Conservation (phyloP, 2,113 vertebrate species). For the Lethenteron camtschaticum region DNA sequence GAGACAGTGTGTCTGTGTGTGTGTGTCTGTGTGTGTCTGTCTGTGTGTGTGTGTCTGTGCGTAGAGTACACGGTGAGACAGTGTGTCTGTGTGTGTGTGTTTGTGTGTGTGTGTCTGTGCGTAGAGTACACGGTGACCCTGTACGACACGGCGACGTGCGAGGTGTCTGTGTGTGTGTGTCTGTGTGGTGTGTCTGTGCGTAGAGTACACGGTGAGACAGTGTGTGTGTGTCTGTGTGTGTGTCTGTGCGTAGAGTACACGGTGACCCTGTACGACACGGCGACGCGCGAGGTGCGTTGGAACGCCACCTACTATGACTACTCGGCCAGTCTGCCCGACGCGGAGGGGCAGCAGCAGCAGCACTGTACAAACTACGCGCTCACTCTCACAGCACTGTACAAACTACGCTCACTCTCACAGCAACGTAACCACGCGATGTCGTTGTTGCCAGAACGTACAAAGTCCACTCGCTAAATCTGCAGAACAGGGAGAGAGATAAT, state of each 20-base stretch:
- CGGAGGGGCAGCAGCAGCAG: conserved; percentile 21
- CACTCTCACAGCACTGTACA: too few relatives aligned
- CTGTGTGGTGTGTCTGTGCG: too few relatives aligned
- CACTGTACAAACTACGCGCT: too few relatives aligned
- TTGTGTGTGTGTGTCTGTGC: background rate
- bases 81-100: background rate
- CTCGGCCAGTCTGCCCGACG: conserved; percentile 37
- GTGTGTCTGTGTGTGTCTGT: too few relatives aligned
- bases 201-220: background rate
- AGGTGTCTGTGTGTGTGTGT: conserved; percentile 18
- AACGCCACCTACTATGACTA: conserved; percentile 77
- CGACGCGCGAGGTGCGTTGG: conserved; percentile 55
- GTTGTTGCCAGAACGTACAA: too few relatives aligned
- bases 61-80: background rate
- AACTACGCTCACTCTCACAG: too few relatives aligned
- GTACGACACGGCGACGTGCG: conserved; percentile 60
- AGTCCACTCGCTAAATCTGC: too few relatives aligned
- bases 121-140: conserved; percentile 82
- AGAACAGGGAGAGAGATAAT: too few relatives aligned
- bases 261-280: conserved; percentile 84
- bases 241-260: conserved; percentile 43
- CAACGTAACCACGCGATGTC: too few relatives aligned
- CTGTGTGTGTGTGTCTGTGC: too few relatives aligned
- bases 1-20: conserved; percentile 31
- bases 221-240: background rate